These are phyloP conservation scores for Zele albiditarsus DNA, from an alignment of 2,888 invertebrate genomes.

Conservation along the genomic window DNA sequence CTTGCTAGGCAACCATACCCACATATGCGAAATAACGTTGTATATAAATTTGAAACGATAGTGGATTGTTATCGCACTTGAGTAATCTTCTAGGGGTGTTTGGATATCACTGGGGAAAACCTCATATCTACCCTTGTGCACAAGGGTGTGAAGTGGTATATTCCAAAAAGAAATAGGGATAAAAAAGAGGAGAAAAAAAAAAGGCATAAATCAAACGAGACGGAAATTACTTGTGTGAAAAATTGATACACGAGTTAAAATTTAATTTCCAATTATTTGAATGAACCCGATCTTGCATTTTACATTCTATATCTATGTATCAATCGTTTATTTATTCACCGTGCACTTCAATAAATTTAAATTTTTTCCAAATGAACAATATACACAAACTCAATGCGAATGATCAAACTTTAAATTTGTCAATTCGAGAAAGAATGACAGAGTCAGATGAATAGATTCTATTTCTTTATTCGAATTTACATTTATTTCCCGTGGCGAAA, in stretches of 20 bases:
- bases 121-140: not conserved
- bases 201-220: not conserved
- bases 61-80: constrained; percentile 24
- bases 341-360: too few relatives aligned
- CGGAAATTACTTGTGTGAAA: not conserved
- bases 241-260: not conserved
- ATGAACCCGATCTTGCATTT: not conserved
- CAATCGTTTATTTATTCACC: not conserved
- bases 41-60: constrained; percentile 2
- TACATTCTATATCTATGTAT: not conserved
- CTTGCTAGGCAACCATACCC: not conserved
- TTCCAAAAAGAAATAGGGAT: too few relatives aligned
- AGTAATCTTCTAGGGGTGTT: constrained; percentile 14
- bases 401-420: too few relatives aligned
- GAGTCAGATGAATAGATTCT: too few relatives aligned
- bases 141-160: not conserved
- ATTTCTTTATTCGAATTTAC: too few relatives aligned
- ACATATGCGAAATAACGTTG: constrained; percentile 11
- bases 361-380: too few relatives aligned
- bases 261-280: not conserved
- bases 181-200: not conserved
- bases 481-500: too few relatives aligned
- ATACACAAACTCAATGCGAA: too few relatives aligned
- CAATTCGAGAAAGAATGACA: too few relatives aligned
- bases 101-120: not conserved